Percentiles rank a stretch among this genome's conserved stretches.
These are phyloP conservation scores for Gari tellinella DNA, from an alignment of 2,888 invertebrate genomes.

Conservation along the genomic window DNA sequence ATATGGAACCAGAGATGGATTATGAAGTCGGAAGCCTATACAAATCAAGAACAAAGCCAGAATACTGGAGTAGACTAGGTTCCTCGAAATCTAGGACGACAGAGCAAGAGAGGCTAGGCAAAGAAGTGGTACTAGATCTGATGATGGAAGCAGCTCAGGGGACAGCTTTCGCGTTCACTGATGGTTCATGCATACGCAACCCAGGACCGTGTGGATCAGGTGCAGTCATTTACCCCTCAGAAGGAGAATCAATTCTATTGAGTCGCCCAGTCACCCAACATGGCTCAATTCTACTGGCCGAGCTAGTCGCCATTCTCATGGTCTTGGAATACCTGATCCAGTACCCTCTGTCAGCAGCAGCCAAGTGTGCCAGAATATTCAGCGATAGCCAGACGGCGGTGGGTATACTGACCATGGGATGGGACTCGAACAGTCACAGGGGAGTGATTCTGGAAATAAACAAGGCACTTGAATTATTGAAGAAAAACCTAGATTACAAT, in stretches of 20 bases:
- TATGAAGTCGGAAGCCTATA: neutral
- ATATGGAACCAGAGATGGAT: neutral
- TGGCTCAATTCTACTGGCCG: too few species aligned
- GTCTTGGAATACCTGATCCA: neutral
- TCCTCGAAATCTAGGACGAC: too few species aligned
- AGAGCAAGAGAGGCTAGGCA: neutral
- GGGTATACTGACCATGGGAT: neutral
- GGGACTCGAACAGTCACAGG: too few species aligned
- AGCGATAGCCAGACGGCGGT: slow-evolving; percentile 3
- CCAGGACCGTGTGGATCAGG: too few species aligned
- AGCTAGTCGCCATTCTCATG: slow-evolving; percentile 1
- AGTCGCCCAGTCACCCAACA: neutral
- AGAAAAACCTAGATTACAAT: too few species aligned
- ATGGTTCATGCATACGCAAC: too few species aligned
- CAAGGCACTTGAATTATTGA: too few species aligned
- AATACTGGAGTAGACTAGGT: too few species aligned
- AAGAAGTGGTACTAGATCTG: neutral
- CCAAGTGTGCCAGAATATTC: neutral
- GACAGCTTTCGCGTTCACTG: too few species aligned
- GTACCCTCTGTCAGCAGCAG: neutral
- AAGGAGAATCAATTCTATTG: slow-evolving; percentile 2
- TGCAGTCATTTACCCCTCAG: neutral
- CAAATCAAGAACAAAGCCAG: too few species aligned
- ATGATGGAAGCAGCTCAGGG: slow-evolving; percentile 9
- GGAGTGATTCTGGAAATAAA: too few species aligned